A percentile compares a stretch with the other conserved stretches of the same genome.
Conservation (phyloP, 1,140 invertebrate genomes). For the Apocrypta bakeri region DNA sequence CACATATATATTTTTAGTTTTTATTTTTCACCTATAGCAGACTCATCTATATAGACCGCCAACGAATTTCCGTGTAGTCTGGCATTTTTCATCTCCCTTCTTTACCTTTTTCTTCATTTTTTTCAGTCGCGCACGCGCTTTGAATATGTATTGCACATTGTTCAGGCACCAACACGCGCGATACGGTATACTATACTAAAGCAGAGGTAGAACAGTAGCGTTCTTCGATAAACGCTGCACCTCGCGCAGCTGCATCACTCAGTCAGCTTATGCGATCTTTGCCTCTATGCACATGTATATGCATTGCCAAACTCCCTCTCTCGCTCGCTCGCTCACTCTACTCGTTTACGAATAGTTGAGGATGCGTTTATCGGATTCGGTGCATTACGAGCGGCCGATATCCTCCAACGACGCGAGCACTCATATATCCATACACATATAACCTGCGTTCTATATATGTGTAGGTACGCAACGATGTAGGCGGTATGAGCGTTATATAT, state of each 20-base stretch:
- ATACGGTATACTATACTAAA: not conserved
- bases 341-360: conserved; percentile 6
- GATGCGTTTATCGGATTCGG: conserved; percentile 18
- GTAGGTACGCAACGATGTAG: too few relatives aligned
- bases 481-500: not conserved
- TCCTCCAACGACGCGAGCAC: not conserved
- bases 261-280: not conserved
- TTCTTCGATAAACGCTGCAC: conserved; percentile 30
- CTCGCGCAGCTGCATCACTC: not conserved
- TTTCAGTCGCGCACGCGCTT: not conserved
- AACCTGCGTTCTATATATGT: too few relatives aligned
- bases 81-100: conserved; percentile 22
- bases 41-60: too few relatives aligned
- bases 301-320: not conserved
- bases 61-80: conserved; percentile 10
- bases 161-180: conserved; percentile 20
- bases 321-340: not conserved
- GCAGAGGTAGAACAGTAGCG: not conserved
- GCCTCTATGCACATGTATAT: not conserved
- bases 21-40: too few relatives aligned
- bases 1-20: too few relatives aligned
- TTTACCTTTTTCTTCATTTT: conserved; percentile 15
- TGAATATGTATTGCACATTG: conserved; percentile 39
- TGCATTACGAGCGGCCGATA: conserved; percentile 19
- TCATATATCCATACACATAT: not conserved